Evolutionary conservation across 2,797 vertebrate genomes (phyloP), one percentile per base, ranked within the genome.

Genomic region (Pampus argenteus): DNA sequence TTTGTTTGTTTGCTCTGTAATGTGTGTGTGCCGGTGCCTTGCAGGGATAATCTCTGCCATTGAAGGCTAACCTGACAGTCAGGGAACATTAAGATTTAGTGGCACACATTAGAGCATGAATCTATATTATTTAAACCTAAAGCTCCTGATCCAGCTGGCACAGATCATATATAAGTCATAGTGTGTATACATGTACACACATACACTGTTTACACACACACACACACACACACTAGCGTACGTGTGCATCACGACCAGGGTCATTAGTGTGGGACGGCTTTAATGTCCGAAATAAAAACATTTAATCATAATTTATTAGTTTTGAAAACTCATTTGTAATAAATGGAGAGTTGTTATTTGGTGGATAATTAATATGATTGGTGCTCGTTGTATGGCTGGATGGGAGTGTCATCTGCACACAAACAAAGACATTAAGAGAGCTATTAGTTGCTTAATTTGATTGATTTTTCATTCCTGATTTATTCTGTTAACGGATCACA

Each of bases 391-490:
- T 89, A 77, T 79, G 70, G 84, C 78, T 88, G 79, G 75, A 82
- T 88, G 84, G 78, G 81, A 86, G 85, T 86, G 79, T 91, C 89
- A 78, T 89, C 83, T 87, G 78, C 88, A 85, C 78, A 88, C 83
- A 92, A 90, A 92, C 84, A 92, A 89, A 93, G 87, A 91, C 85
- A 91, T 93, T 91, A 91, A 85, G 66, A 28, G 66, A 85, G 83
- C 89, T 88, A 91, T 93, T 91, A 91, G 84, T 81, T 86, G 81
- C 86, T 75, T 91, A 82, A 93, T 93, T 93, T 92, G 89, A 91
- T 89, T 87, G 85, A 92, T 93, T 88, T 91, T 92, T 91, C 86
- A 86, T 79, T 77, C 78, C 52, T 91, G 89, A 93, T 92, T 92
- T 85, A 87, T 89, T 91, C 79, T 66, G 68, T 86, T 84, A 86